Evolutionary conservation across 2,888 invertebrate species (phyloP), one percentile per base, ranked within the genome.

Genomic region (Plebejus anna): DNA sequence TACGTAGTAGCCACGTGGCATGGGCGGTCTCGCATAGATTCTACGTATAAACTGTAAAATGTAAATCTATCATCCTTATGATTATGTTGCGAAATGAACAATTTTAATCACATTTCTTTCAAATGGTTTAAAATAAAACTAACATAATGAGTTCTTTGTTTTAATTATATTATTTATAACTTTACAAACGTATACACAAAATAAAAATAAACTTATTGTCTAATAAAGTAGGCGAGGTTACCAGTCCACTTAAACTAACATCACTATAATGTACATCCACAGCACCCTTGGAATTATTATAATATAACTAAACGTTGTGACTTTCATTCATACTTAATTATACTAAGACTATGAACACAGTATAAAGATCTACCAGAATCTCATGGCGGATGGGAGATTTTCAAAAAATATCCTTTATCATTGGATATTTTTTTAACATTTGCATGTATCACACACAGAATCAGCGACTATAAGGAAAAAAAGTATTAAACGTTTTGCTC

Each of bases 181-280:
- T 47, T 16, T 16, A 55, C 55, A 55, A 55, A 47, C 47, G 2
- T 47, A 47, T 47, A 47, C 0, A 11, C 51, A 16, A 13, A 55
- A 16, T 55, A 55, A 55, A 55, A 55, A 55, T 4, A 55, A 55
- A 55, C 13, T 55, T 55, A 55, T 4, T 4, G 3, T 16, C 55
- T 16, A 47, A 16, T 11, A 55, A 55, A 55, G 55, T 55, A 16
- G 55, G 55, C 79, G 76, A 71, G 42, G 47, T n/a, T 22, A 36
- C 42, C 22, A 28, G 11, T 11, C n/a, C 4, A 4, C 16, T 42
- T 61, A 61, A 66, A 71, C 66, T 72, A 72, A 85, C 89, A 89
- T 88, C 88, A 89, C 89, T 91, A 81, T 88, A 88, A 90, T 90
- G 88, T 92, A 92, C 89, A 91, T 90, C 88, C 89, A 89, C 80